phyloP scores from a whole-genome alignment of 2,113 vertebrate species.

The Leptobrachium leishanense region DNA sequence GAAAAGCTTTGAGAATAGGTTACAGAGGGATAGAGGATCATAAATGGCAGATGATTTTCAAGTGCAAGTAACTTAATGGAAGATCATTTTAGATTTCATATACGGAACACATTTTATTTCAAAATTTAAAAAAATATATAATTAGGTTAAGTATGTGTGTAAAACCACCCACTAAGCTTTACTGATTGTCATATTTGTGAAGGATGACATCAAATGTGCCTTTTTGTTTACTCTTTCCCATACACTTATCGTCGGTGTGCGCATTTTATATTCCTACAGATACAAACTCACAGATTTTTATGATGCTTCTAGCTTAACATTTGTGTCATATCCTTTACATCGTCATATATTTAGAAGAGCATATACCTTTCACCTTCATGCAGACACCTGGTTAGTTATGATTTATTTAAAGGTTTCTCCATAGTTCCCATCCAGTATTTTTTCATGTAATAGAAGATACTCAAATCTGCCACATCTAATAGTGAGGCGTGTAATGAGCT shows the following conservation, averaged over 20 bases:
- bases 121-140: too few relatives aligned
- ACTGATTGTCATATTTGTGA: not conserved
- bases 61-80: too few relatives aligned
- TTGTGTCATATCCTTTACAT: conserved; percentile 23
- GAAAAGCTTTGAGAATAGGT: too few relatives aligned
- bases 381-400: conserved; percentile 25
- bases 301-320: conserved; percentile 10
- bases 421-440: not conserved
- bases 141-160: too few relatives aligned
- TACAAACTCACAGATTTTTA: conserved; percentile 13
- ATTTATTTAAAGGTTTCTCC: conserved; percentile 32
- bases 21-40: too few relatives aligned
- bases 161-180: conserved; percentile 13
- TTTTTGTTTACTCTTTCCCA: too few relatives aligned
- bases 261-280: conserved; percentile 19
- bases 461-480: conserved; percentile 38
- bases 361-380: conserved; percentile 6
- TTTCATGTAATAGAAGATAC: conserved; percentile 8
- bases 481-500: conserved; percentile 41
- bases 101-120: too few relatives aligned
- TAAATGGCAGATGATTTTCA: too few relatives aligned
- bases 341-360: conserved; percentile 13
- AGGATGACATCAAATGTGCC: too few relatives aligned
- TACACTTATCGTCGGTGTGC: not conserved
- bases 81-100: too few relatives aligned